Base-by-base conservation (phyloP, 2,888 invertebrate species). In the Ectropis crepuscularia region DNA sequence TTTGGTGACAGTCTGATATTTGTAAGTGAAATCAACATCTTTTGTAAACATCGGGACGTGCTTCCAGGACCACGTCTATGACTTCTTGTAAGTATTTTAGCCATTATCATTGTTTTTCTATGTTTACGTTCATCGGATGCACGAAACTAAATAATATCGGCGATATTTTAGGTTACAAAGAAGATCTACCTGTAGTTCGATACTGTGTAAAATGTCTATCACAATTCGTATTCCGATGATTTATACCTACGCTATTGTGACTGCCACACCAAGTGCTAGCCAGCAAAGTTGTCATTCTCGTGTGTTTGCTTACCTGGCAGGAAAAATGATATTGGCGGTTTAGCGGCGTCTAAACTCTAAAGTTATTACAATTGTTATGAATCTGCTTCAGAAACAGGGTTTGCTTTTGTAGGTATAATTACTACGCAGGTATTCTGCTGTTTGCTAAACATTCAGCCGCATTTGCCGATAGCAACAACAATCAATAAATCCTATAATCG, bases 51-150 rank as follows among this genome's bases (percentile, higher is more conserved):
- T 90, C 90, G 87, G 87, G 86, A 86, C 88, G 88, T 85, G 86
- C 87, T 81, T 85, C 79, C 85, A 82, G 90, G 85, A 89, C 90
- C 92, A 92, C 92, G 92, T 92, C 92, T 92, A 92, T 92, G 92
- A 90, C 83, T 91, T 90, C 87, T 88, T 86, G 92, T 92, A 87
- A 83, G 92, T 92, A 89, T 92, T 86, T 81, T 85, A 82, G 82
- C 81, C 83, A 82, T 87, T 87, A 81, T 74, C 77, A 74, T 72
- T 80, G 74, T 75, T 79, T 70, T 73, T 75, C 67, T 74, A 64
- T 78, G 75, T 82, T 81, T 81, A 73, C 67, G 70, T 73, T 69
- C 66, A 71, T 75, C 74, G 71, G 70, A 64, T 68, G 63, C 74
- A 63, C 63, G 70, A 70, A 74, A 74, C 74, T 57, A 48, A 43